Percentiles rank a stretch among this genome's conserved stretches.
phyloP scores from a whole-genome alignment of 2,888 invertebrate species.

The Drosophila cognata region DNA sequence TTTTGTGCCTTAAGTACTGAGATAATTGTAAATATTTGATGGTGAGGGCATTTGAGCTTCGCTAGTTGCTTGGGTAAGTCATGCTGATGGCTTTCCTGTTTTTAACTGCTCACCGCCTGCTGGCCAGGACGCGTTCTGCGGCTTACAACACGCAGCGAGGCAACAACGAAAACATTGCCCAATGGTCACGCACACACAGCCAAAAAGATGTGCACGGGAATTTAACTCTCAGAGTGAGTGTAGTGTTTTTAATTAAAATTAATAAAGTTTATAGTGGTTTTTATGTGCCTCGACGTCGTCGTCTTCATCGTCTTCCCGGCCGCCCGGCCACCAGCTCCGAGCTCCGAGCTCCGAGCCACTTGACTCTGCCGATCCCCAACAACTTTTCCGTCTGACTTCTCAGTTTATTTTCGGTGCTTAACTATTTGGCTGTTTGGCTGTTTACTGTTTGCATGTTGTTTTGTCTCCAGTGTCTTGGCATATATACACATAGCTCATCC shows the following conservation, averaged over 20 bases:
- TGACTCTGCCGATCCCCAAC: slow-evolving; percentile 4
- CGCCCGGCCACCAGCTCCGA: not conserved
- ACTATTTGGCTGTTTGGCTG: slow-evolving; percentile 28
- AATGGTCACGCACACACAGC: slow-evolving; percentile 59
- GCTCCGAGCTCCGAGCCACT: not conserved
- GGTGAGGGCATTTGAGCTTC: slow-evolving; percentile 13
- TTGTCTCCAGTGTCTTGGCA: slow-evolving; percentile 21
- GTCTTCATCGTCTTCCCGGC: slow-evolving; percentile 1
- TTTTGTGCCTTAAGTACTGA: not conserved
- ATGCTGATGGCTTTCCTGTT: slow-evolving; percentile 68
- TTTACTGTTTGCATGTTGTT: slow-evolving; percentile 25
- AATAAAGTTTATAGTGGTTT: slow-evolving; percentile 78
- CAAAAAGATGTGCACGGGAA: slow-evolving; percentile 53
- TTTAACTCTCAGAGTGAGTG: slow-evolving; percentile 76
- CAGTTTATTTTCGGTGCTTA: slow-evolving; percentile 48
- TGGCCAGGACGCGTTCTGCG: slow-evolving; percentile 71
- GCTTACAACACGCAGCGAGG: slow-evolving; percentile 62
- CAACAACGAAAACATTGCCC: slow-evolving; percentile 48
- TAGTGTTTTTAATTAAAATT: slow-evolving; percentile 80
- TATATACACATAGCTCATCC: not conserved
- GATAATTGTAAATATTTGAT: not conserved
- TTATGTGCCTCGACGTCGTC: slow-evolving; percentile 49
- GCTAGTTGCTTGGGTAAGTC: not conserved
- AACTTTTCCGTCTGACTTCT: not conserved
- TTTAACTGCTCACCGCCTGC: slow-evolving; percentile 74